phyloP scores from a whole-genome alignment of 2,113 vertebrate genomes.

The Gambusia holbrooki region DNA sequence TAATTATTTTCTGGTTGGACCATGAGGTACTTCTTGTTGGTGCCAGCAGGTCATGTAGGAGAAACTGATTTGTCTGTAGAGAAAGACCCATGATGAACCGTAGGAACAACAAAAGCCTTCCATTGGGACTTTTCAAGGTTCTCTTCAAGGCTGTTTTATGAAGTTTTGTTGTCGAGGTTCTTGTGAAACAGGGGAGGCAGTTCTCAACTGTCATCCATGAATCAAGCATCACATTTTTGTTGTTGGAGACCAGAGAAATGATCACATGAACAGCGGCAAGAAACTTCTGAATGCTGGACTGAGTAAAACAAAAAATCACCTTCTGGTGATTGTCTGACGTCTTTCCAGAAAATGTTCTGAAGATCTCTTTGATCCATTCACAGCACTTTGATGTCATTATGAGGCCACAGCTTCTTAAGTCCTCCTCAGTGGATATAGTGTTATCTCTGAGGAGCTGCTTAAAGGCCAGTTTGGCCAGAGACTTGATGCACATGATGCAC shows the following conservation, averaged over 20 bases:
- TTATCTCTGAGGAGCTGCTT: not conserved
- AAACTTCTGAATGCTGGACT: too few relatives aligned
- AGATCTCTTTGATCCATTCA: not conserved
- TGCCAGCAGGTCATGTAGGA: not conserved
- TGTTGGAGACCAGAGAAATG: too few relatives aligned
- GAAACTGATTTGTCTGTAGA: conserved; percentile 19
- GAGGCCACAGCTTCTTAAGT: not conserved
- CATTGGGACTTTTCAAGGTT: conserved; percentile 32
- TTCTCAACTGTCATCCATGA: not conserved
- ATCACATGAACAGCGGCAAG: too few relatives aligned
- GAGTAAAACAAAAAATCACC: too few relatives aligned
- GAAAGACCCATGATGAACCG: conserved; percentile 52
- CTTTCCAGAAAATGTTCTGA: not conserved
- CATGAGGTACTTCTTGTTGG: not conserved
- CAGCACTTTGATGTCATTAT: not conserved
- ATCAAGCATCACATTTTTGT: too few relatives aligned
- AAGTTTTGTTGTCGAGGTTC: conserved; percentile 7
- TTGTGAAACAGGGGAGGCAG: not conserved
- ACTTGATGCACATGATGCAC: not conserved
- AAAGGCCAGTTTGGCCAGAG: not conserved
- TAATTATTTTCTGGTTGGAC: not conserved
- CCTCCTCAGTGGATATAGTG: not conserved
- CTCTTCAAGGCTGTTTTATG: conserved; percentile 20
- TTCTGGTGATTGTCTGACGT: not conserved
- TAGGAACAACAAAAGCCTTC: conserved; percentile 36